Evolutionary conservation across 2,888 invertebrate genomes (phyloP), one percentile per base, ranked within the genome.

Genomic region (Stictocephala bisonia): DNA sequence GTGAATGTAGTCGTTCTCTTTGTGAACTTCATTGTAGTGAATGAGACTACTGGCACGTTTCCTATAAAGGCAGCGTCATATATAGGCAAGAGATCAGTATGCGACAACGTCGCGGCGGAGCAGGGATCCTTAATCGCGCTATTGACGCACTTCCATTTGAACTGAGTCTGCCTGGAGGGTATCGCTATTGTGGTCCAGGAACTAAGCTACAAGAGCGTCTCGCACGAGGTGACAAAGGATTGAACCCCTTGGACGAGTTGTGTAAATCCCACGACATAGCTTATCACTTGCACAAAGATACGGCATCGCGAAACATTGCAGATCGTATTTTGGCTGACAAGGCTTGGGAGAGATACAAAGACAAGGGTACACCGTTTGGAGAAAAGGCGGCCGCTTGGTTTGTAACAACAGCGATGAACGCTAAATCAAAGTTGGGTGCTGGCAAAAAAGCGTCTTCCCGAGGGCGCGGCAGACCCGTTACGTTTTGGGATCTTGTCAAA

Each of bases 191-290:
- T 77, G 80, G 78, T 73, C 78, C 79, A 74, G 77, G 77, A 4
- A 80, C 80, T 13, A 80, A 80, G 71, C 64, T 82, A 64, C 35
- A 75, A 31, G 73, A 80, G 71, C 72, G 81, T n/a, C 71, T 82
- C 41, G 77, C 76, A 31, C 74, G 83, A 31, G 82, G 82, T 15
- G 83, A 84, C 78, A 71, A 40, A 26, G 82, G 83, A 13, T 77
- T 81, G 22, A 81, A 82, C 77, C 71, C 72, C 3, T 74, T 83
- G 27, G 83, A 83, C 77, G 71, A 60, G 20, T 80, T 80, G 13
- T 82, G 81, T 71, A 81, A 80, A 75, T 72, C 80, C 15, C 82
- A 82, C 77, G 82, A 82, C 76, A 82, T 82, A 48, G 80, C 80
- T 2, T 82, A 83, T 48, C 72, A 73, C 13, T 44, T 74, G 18